phyloP scores from a whole-genome alignment of 2,113 vertebrate species.

The Atrichornis clamosus region DNA sequence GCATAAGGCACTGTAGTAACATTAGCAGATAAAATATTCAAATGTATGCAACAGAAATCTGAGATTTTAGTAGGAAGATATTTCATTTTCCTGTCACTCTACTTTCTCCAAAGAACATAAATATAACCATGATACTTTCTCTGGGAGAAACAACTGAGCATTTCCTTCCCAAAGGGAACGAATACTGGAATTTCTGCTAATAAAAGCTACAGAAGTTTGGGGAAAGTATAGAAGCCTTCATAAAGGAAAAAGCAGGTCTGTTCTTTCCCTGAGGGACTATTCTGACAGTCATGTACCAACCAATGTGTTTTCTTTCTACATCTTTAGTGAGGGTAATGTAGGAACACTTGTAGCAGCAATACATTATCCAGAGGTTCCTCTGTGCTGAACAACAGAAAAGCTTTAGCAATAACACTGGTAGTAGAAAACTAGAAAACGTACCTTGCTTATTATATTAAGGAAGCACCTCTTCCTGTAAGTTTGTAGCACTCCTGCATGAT shows the following conservation, averaged over 20 bases:
- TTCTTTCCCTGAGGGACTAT: not conserved
- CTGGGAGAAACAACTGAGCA: not conserved
- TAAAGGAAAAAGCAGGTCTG: not conserved
- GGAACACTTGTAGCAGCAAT: not conserved
- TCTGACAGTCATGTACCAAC: not conserved
- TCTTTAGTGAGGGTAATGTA: not conserved
- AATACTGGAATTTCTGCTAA: not conserved
- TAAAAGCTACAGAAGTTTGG: slow-evolving; percentile 1
- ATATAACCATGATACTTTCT: not conserved
- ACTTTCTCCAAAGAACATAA: not conserved
- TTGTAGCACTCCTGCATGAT: not conserved
- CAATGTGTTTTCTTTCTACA: not conserved
- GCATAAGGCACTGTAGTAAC: not conserved
- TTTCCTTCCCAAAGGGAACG: not conserved
- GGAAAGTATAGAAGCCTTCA: not conserved
- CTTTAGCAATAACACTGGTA: not conserved
- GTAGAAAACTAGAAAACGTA: not conserved
- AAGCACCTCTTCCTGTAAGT: not conserved
- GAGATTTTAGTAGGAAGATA: not conserved
- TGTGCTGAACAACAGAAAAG: not conserved
- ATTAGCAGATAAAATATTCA: slow-evolving; percentile 35
- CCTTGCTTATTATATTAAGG: not conserved
- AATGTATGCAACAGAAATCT: slow-evolving; percentile 16
- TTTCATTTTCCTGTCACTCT: slow-evolving; percentile 4
- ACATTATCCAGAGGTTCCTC: not conserved